phyloP scores from a whole-genome alignment of 2,888 invertebrate genomes.

The Onthophagus sagittarius region DNA sequence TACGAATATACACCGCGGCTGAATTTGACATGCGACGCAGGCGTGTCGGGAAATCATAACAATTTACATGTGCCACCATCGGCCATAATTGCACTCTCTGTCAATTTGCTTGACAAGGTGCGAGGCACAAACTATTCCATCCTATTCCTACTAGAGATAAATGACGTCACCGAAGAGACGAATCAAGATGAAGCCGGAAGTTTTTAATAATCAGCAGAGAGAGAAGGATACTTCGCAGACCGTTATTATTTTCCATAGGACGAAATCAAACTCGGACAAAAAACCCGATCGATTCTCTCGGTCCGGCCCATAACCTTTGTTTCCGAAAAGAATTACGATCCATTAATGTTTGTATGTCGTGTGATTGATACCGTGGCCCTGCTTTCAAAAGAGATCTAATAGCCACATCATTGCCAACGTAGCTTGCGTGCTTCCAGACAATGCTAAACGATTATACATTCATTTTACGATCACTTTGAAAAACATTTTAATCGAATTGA shows the following conservation, averaged over 20 bases:
- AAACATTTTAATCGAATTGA: too few relatives aligned
- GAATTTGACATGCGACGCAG: constrained; percentile 11
- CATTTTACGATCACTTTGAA: too few relatives aligned
- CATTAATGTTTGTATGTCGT: neutral
- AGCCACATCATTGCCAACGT: neutral
- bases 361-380: neutral
- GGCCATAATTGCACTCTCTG: constrained; percentile 18
- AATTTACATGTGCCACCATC: constrained; percentile 16
- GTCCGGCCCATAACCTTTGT: neutral
- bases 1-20: constrained; percentile 6
- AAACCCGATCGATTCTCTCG: neutral
- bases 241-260: neutral
- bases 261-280: neutral
- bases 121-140: neutral
- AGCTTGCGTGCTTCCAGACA: neutral
- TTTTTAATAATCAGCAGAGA: neutral
- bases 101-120: constrained; percentile 20
- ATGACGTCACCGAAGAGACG: neutral
- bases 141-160: neutral
- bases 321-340: neutral
- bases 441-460: too few relatives aligned
- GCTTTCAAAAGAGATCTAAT: neutral
- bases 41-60: constrained; percentile 15
- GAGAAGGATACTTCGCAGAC: neutral
- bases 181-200: neutral